Evolutionary conservation across 2,797 vertebrate genomes (phyloP).

Genomic region (Cossypha heuglini): DNA sequence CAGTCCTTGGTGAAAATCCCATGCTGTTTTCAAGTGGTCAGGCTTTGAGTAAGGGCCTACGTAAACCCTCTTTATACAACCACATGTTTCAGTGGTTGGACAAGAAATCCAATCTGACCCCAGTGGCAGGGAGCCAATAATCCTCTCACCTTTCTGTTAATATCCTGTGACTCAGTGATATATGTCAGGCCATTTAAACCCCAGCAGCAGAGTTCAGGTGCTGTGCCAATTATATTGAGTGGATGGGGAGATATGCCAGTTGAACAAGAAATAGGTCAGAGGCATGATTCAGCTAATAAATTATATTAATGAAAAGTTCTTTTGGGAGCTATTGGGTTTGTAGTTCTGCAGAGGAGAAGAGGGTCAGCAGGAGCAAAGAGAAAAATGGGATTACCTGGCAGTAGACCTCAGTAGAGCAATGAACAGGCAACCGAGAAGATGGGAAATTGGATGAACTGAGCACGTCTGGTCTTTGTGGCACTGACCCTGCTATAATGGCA

Average conservation of each 20-base stretch:
- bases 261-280: constrained; percentile 41
- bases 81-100: neutral
- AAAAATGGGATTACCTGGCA: neutral
- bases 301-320: constrained; percentile 56
- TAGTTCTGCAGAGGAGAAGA: constrained; percentile 16
- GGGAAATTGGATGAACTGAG: neutral
- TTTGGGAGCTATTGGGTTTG: neutral
- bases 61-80: neutral
- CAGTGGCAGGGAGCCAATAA: neutral
- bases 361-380: neutral
- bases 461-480: accelerated
- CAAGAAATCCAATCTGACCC: constrained; percentile 47
- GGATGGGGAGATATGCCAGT: neutral
- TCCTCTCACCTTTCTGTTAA: constrained; percentile 63
- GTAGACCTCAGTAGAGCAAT: neutral
- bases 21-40: neutral
- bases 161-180: constrained; percentile 62
- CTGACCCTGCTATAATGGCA: neutral
- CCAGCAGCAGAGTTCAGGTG: constrained; percentile 11
- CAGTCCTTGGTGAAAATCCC: neutral
- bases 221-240: constrained; percentile 37
- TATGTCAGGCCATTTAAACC: constrained; percentile 55
- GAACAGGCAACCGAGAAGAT: accelerated
- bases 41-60: neutral
- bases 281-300: constrained; percentile 40